Evolutionary conservation across 2,888 invertebrate species (phyloP).

Genomic region (Noctuana brunneofusca): DNA sequence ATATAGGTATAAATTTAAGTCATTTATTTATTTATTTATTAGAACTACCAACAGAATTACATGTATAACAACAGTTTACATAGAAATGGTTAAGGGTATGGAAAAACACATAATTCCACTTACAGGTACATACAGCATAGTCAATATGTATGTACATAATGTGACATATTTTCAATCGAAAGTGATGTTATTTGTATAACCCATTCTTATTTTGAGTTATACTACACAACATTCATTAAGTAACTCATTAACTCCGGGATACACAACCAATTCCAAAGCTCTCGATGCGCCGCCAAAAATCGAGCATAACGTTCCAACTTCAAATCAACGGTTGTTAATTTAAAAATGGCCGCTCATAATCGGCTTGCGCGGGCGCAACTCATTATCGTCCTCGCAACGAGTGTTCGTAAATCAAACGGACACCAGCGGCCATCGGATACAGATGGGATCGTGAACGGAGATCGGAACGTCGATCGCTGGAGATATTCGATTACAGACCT

Average conservation of each 20-base stretch:
- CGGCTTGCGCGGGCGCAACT: constrained; percentile 67
- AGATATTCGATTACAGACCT: constrained; percentile 44
- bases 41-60: too few species aligned
- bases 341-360: constrained; percentile 66
- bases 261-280: constrained; percentile 21
- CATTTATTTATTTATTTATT: too few species aligned
- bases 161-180: neutral
- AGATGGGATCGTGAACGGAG: constrained; percentile 61
- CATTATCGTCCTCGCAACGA: constrained; percentile 75
- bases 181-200: neutral
- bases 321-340: constrained; percentile 63
- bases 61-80: too few species aligned
- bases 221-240: constrained; percentile 20
- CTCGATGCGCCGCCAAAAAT: constrained; percentile 29
- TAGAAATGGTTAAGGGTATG: too few species aligned
- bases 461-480: constrained; percentile 52
- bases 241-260: constrained; percentile 32
- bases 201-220: neutral
- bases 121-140: too few species aligned
- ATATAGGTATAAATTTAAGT: too few species aligned
- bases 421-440: constrained; percentile 66
- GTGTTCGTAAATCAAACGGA: constrained; percentile 74
- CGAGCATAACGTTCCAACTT: constrained; percentile 35
- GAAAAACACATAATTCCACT: too few species aligned
- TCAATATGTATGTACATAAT: too few species aligned